Conservation (phyloP, 2,888 invertebrate genomes). For the Tetranychus truncatus region DNA sequence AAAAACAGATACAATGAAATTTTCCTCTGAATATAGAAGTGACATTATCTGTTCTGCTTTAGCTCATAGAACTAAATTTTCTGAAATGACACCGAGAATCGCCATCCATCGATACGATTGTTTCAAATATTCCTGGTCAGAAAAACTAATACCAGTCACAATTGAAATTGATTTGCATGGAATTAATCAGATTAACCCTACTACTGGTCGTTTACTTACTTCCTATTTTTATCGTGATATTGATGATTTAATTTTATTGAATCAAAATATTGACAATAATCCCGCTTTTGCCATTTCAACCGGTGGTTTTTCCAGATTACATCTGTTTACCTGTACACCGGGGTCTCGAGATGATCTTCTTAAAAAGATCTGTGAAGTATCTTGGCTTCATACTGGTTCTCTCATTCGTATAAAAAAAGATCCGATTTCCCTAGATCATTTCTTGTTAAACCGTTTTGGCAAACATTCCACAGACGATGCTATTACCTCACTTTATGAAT, state of each 20-base stretch:
- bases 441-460: constrained; percentile 69
- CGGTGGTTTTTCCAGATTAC: constrained; percentile 61
- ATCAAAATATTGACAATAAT: constrained; percentile 71
- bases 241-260: constrained; percentile 51
- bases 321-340: constrained; percentile 16
- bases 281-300: constrained; percentile 80
- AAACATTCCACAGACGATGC: constrained; percentile 68
- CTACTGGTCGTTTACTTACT: constrained; percentile 59
- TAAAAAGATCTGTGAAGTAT: constrained; percentile 63
- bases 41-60: constrained; percentile 45
- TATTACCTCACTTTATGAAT: constrained; percentile 88
- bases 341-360: constrained; percentile 14
- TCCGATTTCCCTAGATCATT: constrained; percentile 65
- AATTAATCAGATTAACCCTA: constrained; percentile 73
- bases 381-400: constrained; percentile 58
- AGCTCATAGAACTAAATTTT: constrained; percentile 10
- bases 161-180: constrained; percentile 81
- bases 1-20: constrained; percentile 80
- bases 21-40: constrained; percentile 84
- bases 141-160: constrained; percentile 63
- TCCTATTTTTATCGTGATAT: constrained; percentile 71
- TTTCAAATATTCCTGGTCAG: constrained; percentile 92
- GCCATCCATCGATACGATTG: constrained; percentile 48
- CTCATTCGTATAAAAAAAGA: constrained; percentile 63
- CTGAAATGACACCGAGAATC: constrained; percentile 28